Conservation (phyloP, 1,140 invertebrate species). For the Zaprionus lachaisei region DNA sequence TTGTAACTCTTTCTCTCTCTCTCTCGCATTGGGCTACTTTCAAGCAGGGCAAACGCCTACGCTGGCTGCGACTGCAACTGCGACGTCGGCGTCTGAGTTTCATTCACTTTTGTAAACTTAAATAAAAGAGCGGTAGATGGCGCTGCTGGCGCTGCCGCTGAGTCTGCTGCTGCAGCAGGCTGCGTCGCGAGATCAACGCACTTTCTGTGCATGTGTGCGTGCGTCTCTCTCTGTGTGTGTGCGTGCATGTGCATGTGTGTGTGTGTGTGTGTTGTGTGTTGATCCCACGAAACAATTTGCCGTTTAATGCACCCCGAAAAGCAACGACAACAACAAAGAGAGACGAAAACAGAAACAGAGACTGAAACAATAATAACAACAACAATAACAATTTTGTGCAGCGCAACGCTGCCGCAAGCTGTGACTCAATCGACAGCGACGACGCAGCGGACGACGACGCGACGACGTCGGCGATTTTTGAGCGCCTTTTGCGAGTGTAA, state of each 20-base stretch:
- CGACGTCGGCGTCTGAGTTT: slow-evolving; percentile 20
- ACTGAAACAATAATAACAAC: slow-evolving; percentile 44
- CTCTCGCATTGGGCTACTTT: too few relatives aligned
- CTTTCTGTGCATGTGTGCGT: slow-evolving; percentile 42
- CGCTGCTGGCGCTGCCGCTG: slow-evolving; percentile 27
- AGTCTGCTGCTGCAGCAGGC: slow-evolving; percentile 16
- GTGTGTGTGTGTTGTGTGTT: slow-evolving; percentile 50
- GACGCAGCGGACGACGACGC: background rate
- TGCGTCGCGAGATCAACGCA: slow-evolving; percentile 73
- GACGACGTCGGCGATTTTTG: slow-evolving; percentile 17
- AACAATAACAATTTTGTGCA: slow-evolving; percentile 43
- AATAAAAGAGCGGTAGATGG: slow-evolving; percentile 41
- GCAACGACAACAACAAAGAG: slow-evolving; percentile 37
- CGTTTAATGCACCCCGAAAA: slow-evolving; percentile 80
- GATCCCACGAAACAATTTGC: slow-evolving; percentile 82
- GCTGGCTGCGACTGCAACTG: slow-evolving; percentile 14
- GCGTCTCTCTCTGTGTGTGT: slow-evolving; percentile 4
- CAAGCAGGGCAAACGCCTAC: slow-evolving; percentile 27
- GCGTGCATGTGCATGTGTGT: background rate
- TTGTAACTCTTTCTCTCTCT: slow-evolving; percentile 51
- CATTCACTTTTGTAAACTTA: slow-evolving; percentile 73
- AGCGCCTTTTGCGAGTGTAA: slow-evolving; percentile 53
- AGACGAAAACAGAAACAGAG: slow-evolving; percentile 10
- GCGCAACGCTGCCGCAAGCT: slow-evolving; percentile 38
- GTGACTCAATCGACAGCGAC: slow-evolving; percentile 49